These are phyloP conservation scores for Tribolium madens DNA, from an alignment of 1,140 invertebrate species.

Conservation along the genomic window DNA sequence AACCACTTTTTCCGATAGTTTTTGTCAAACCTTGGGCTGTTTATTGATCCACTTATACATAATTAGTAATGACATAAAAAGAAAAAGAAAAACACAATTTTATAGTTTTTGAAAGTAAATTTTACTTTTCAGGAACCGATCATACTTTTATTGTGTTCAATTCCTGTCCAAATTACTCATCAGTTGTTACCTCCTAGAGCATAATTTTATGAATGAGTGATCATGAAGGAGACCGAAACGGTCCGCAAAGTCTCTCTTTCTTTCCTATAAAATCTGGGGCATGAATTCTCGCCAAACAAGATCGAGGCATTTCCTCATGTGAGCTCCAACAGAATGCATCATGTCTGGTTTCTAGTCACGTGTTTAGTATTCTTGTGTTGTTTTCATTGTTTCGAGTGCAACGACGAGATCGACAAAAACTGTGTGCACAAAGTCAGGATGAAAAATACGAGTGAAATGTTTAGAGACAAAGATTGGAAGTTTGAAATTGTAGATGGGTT, in stretches of 20 bases:
- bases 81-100: background rate
- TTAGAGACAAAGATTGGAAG: conserved; percentile 9
- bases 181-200: background rate
- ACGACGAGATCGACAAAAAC: conserved; percentile 18
- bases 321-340: conserved; percentile 39
- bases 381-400: conserved; percentile 12
- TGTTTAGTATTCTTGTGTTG: conserved; percentile 21
- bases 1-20: background rate
- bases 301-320: conserved; percentile 19
- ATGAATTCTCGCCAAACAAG: conserved; percentile 5
- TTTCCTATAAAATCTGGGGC: conserved; percentile 34
- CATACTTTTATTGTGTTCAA: background rate
- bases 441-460: background rate
- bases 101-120: background rate
- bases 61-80: background rate
- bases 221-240: background rate
- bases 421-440: conserved; percentile 18
- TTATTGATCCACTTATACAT: background rate
- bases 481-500: background rate
- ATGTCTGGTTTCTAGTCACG: conserved; percentile 15
- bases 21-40: background rate
- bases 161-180: background rate
- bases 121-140: background rate
- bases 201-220: conserved; percentile 20
- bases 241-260: background rate